Evolutionary conservation across 1,140 invertebrate species (phyloP), one percentile per base, ranked within the genome.

Genomic region (Nilaparvata lugens): DNA sequence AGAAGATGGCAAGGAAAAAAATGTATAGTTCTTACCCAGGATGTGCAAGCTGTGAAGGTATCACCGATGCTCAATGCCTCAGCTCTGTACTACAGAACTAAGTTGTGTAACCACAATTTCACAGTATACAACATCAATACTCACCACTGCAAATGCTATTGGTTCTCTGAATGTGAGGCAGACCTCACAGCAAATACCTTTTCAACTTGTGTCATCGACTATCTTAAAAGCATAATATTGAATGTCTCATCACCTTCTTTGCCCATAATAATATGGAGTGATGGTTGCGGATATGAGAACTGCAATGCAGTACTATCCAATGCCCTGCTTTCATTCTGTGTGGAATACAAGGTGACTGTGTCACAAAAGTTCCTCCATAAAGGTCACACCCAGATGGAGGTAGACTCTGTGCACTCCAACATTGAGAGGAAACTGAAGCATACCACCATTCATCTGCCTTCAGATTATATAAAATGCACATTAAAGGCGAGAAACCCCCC

Each of bases 351-450:
- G 19, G 56, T 71, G 43, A 64, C 52, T n/a, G 68, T 74, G 25
- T 54, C 38, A 40, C 73, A 74, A 58, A 74, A 74, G 57, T 73
- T 59, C 64, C 62, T 75, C 7, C 69, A 67, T 57, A 69, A 67
- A 57, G 71, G 71, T 7, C 73, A 74, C 58, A 71, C 70, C 5
- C 68, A 73, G 55, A 73, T 74, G 72, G 71, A 74, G 57, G 65
- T 56, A 53, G 69, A 70, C 53, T 54, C 58, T 18, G 61, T 69
- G 9, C 67, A 69, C 58, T 52, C 60, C n/a, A 31, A 14, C 11
- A 69, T 67, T 35, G 66, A 69, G 56, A 64, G 51, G 54, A 63
- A 56, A 55, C 52, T 68, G 28, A 67, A 67, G 58, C 62, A 68
- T 64, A 65, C 56, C 59, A 24, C 63, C 28, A 66, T 69, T 45